A percentile compares a stretch with the other conserved stretches of the same genome.
Conservation (phyloP, 1,140 invertebrate genomes). For the Aricia agestis region DNA sequence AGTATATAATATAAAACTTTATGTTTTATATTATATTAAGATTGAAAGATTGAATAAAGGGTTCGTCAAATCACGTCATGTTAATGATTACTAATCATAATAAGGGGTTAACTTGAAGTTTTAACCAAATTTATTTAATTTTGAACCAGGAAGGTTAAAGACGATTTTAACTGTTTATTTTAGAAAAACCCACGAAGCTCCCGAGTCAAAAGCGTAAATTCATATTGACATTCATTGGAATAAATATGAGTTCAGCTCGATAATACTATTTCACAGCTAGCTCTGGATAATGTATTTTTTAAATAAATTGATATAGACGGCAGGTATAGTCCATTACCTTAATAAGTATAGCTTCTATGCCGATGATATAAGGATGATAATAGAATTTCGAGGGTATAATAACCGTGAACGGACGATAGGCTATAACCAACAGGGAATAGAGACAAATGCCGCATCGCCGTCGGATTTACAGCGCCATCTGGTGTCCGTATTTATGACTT, state of each 20-base stretch:
- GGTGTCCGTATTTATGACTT: slow-evolving; percentile 63
- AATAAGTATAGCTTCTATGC: too few species aligned
- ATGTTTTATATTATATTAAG: too few species aligned
- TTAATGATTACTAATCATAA: too few species aligned
- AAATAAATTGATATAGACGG: slow-evolving; percentile 1
- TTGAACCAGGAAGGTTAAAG: too few species aligned
- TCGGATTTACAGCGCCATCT: slow-evolving; percentile 61
- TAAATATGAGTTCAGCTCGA: background rate
- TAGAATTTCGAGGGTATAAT: too few species aligned
- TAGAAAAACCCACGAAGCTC: background rate
- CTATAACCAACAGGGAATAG: slow-evolving; percentile 38
- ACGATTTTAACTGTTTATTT: too few species aligned
- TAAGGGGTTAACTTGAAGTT: too few species aligned
- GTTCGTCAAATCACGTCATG: too few species aligned
- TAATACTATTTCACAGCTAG: background rate
- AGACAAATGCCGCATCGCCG: slow-evolving; percentile 65
- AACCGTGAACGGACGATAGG: background rate
- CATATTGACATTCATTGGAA: background rate
- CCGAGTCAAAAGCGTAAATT: background rate
- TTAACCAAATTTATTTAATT: too few species aligned
- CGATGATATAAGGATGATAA: too few species aligned
- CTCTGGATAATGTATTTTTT: slow-evolving; percentile 1
- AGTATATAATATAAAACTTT: too few species aligned
- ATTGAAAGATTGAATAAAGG: too few species aligned
- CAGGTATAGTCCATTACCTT: background rate